A percentile compares a stretch with the other conserved stretches of the same genome.
phyloP scores from a whole-genome alignment of 1,140 invertebrate genomes.

The Caerostris extrusa region DNA sequence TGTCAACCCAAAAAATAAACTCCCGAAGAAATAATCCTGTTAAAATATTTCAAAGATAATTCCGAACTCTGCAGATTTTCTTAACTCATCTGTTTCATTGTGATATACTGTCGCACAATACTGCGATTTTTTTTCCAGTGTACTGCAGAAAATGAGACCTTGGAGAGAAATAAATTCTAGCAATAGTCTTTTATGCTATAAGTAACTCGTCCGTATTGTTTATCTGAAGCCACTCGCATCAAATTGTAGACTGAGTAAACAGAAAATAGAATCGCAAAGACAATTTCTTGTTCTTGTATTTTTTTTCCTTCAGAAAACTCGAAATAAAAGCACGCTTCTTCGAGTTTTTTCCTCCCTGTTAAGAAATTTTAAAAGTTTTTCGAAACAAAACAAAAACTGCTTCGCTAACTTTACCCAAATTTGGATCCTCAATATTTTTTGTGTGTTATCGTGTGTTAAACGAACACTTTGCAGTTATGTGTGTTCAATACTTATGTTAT shows the following conservation, averaged over 20 bases:
- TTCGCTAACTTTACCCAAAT: no score
- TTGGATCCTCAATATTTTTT: no score
- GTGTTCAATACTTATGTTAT: no score
- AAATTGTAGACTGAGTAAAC: constrained; percentile 8
- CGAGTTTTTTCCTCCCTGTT: no score
- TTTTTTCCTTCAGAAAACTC: no score
- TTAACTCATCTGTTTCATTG: neutral
- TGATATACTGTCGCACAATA: neutral
- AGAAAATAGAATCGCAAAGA: neutral
- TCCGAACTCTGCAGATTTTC: neutral
- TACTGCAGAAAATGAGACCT: neutral
- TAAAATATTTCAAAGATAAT: neutral
- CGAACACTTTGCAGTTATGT: no score
- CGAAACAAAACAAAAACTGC: no score
- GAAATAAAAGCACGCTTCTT: no score
- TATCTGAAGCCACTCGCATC: constrained; percentile 4
- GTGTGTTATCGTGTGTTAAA: no score
- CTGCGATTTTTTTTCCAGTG: neutral
- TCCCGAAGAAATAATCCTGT: neutral
- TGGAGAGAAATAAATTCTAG: constrained; percentile 21
- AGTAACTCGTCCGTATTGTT: constrained; percentile 15
- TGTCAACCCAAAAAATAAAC: no score
- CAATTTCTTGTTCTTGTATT: neutral
- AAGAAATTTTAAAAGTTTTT: no score
- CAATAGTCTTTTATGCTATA: neutral